Base-by-base conservation (phyloP, 2,113 vertebrate species). In the Climacteris rufus region DNA sequence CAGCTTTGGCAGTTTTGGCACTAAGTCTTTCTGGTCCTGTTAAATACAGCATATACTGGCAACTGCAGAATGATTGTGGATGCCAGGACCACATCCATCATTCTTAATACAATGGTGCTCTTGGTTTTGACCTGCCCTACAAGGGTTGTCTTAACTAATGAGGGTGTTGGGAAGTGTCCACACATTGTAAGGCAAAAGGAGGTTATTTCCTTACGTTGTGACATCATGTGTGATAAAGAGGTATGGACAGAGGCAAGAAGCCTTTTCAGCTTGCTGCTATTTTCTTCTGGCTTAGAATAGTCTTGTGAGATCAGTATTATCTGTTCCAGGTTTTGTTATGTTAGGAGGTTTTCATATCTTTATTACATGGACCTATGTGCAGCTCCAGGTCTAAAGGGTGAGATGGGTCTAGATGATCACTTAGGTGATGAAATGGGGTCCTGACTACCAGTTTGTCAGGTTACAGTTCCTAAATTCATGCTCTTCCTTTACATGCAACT, bases 171-270 rank as follows among this genome's bases (percentile, higher is more conserved):
- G 74, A 87, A 91, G 22, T 42, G 19, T 71, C 70, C 27, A 35
- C 44, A 49, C 79, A 77, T 74, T 92, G 80, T 89, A 80, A 74
- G 72, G 64, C 50, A 45, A 61, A 65, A 90, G 72, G 81, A 87
- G 72, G 59, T 92, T 71, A 89, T 90, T 94, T 93, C 92, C 92
- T 89, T 94, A 42, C 27, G 20, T 71, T 91, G 81, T 93, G 66
- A 56, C 20, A 47, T 69, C 69, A 35, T 72, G 31, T 65, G 17
- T 85, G 87, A 79, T 85, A 57, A 91, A 77, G 78, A 84, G 16
- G 25, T 72, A 89, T n/a, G 87, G 66, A 40, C 52, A 44, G 90
- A 47, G 45, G 52, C 80, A 57, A 52, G 40, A 66, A 71, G 78
- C 53, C 61, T 96, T 70, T 87, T 60, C 78, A 64, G 49, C 65